phyloP scores from a whole-genome alignment of 2,888 invertebrate species.

The Cecidostiba fungosa region DNA sequence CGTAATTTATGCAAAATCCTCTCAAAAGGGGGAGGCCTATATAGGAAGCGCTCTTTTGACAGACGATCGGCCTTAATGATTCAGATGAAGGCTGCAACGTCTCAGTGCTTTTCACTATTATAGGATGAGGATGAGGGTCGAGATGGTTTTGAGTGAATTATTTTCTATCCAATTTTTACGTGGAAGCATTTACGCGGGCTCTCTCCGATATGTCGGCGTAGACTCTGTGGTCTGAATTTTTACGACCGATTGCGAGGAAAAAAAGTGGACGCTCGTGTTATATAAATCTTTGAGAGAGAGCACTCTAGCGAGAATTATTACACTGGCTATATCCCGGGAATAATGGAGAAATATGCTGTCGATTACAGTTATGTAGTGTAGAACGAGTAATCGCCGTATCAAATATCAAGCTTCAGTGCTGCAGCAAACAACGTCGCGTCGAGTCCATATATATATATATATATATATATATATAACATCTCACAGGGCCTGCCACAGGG shows the following conservation, averaged over 20 bases:
- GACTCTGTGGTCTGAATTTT: neutral
- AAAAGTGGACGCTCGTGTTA: too few relatives aligned
- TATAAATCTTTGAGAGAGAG: too few relatives aligned
- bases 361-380: too few relatives aligned
- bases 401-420: neutral
- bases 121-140: neutral
- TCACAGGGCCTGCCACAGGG: slow-evolving; percentile 1
- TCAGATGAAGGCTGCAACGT: slow-evolving; percentile 21
- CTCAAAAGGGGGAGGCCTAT: neutral
- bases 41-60: slow-evolving; percentile 34
- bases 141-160: neutral
- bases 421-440: neutral
- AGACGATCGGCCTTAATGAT: slow-evolving; percentile 61
- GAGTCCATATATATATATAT: neutral
- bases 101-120: too few relatives aligned
- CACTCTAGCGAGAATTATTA: too few relatives aligned
- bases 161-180: neutral
- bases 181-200: neutral
- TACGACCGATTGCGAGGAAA: neutral
- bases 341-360: too few relatives aligned
- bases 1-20: slow-evolving; percentile 58
- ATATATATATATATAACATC: too few relatives aligned
- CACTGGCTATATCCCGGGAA: too few relatives aligned
- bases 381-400: neutral
- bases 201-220: neutral